Percentiles rank a stretch among this genome's conserved stretches.
Conservation (phyloP, 2,888 invertebrate genomes). For the Troides aeacus region DNA sequence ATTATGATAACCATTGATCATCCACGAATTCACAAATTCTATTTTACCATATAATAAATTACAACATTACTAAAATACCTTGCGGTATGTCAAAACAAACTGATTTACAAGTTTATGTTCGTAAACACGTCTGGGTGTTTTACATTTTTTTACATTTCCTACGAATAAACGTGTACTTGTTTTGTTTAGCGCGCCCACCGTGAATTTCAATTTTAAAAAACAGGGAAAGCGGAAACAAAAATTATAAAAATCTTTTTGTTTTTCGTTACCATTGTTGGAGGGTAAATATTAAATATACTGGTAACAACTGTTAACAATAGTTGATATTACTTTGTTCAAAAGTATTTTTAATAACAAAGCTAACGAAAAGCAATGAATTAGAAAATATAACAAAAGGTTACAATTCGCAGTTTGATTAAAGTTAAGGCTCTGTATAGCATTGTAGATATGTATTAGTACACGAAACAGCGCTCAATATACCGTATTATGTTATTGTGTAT, state of each 20-base stretch:
- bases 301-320: background rate
- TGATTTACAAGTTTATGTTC: no score
- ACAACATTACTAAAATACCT: background rate
- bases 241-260: background rate
- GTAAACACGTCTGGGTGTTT: background rate
- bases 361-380: no score
- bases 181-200: background rate
- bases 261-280: background rate
- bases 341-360: no score
- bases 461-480: no score
- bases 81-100: background rate
- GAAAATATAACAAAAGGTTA: no score
- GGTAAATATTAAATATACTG: background rate
- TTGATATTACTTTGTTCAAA: background rate
- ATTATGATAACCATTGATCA: no score
- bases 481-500: no score
- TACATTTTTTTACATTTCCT: conserved; percentile 5
- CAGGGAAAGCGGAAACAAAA: background rate
- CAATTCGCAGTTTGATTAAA: no score
- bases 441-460: no score
- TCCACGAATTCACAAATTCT: no score
- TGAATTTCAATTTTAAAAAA: conserved; percentile 16
- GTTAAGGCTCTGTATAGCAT: no score
- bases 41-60: no score
- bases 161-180: conserved; percentile 11